These are phyloP conservation scores for Arizona elegans DNA, from an alignment of 2,113 vertebrate species.

Conservation along the genomic window DNA sequence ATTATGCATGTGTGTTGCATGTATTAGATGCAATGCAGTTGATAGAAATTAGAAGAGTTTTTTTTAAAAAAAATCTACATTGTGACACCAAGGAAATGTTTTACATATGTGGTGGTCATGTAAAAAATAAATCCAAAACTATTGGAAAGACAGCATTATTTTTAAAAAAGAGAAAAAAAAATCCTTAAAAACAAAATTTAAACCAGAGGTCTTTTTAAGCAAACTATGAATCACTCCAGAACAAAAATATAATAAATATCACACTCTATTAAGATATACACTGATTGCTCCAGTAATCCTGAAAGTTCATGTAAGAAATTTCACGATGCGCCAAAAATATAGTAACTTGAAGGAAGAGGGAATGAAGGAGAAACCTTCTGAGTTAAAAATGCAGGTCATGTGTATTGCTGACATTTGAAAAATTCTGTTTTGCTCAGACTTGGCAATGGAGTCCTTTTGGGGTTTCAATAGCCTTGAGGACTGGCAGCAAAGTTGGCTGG, in stretches of 20 bases:
- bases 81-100: neutral
- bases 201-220: neutral
- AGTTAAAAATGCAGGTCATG: neutral
- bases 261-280: neutral
- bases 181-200: neutral
- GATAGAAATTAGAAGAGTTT: neutral
- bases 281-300: neutral
- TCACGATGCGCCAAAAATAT: neutral
- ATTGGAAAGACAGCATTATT: neutral
- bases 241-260: neutral
- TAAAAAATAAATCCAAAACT: neutral
- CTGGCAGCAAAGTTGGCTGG: neutral
- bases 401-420: neutral
- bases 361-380: neutral
- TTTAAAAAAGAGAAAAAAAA: neutral
- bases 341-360: neutral
- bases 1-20: neutral
- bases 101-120: neutral
- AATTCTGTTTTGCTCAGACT: constrained; percentile 6
- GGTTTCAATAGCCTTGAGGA: constrained; percentile 39
- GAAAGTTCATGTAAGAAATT: neutral
- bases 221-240: neutral
- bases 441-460: neutral
- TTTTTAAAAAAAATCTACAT: neutral
- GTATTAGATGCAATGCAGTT: neutral